phyloP scores from a whole-genome alignment of 2,888 invertebrate genomes.

The Nyleta sp. region DNA sequence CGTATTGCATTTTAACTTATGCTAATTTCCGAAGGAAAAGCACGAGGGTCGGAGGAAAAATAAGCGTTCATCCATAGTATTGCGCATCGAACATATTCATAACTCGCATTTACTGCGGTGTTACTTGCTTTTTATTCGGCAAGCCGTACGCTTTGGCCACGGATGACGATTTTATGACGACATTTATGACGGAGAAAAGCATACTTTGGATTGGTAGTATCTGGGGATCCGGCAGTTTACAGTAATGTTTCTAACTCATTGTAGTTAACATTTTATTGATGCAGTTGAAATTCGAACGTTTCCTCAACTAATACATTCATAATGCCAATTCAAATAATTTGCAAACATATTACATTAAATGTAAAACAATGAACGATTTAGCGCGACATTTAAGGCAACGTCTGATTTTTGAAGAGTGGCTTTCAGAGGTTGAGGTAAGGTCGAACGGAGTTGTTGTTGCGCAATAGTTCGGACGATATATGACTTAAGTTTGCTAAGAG shows the following conservation, averaged over 20 bases:
- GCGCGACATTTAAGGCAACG: neutral
- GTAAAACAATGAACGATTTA: too few species aligned
- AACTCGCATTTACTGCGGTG: constrained; percentile 74
- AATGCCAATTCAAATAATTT: constrained; percentile 1
- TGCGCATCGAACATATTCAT: constrained; percentile 79
- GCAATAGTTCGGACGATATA: constrained; percentile 81
- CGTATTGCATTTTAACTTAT: constrained; percentile 77
- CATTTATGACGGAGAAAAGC: constrained; percentile 77
- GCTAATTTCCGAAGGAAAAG: constrained; percentile 74
- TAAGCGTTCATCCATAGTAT: constrained; percentile 67
- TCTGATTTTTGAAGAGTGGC: constrained; percentile 27
- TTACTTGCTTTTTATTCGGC: constrained; percentile 74
- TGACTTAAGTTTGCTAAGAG: constrained; percentile 81
- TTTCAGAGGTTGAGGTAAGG: constrained; percentile 23
- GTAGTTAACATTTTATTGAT: constrained; percentile 50
- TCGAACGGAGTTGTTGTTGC: constrained; percentile 74
- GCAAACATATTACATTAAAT: neutral
- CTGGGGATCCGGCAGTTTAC: constrained; percentile 63
- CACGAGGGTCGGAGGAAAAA: constrained; percentile 51
- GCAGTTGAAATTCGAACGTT: constrained; percentile 19
- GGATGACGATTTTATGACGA: constrained; percentile 78
- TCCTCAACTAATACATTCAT: neutral
- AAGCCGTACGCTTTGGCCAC: constrained; percentile 69
- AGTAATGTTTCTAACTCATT: constrained; percentile 56
- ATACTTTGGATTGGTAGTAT: constrained; percentile 76